These are phyloP conservation scores for Tetrax tetrax DNA, from an alignment of 2,113 vertebrate genomes.

Conservation along the genomic window DNA sequence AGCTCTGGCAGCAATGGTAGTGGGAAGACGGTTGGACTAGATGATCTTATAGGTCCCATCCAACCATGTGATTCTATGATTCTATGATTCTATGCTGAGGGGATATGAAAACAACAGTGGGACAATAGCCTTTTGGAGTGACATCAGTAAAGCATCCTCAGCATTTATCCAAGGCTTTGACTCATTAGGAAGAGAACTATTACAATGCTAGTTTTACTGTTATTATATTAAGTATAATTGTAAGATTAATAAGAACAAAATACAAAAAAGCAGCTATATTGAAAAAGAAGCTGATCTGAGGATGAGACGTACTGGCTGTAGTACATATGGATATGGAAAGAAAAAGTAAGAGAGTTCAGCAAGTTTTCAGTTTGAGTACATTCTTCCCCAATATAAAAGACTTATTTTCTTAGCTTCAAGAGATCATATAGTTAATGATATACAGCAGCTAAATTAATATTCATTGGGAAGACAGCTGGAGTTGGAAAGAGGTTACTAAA, in stretches of 20 bases:
- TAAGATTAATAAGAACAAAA: not conserved
- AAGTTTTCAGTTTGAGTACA: not conserved
- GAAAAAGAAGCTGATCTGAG: not conserved
- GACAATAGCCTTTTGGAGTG: not conserved
- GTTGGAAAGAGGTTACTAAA: not conserved
- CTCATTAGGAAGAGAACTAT: not conserved
- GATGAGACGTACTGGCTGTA: not conserved
- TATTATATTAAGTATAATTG: not conserved
- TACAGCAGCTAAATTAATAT: not conserved
- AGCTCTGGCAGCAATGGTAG: too few species aligned
- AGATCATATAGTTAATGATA: not conserved
- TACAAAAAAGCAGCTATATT: not conserved
- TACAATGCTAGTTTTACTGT: not conserved
- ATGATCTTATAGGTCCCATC: too few species aligned
- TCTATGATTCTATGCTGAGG: too few species aligned
- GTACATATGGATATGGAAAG: not conserved
- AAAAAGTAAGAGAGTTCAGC: not conserved
- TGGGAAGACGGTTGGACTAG: too few species aligned
- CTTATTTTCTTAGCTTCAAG: not conserved
- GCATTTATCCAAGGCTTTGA: not conserved
- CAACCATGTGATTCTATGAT: too few species aligned
- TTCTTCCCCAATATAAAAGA: not conserved
- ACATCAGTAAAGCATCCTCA: not conserved
- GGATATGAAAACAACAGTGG: not conserved
- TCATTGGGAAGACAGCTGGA: not conserved